Percentiles rank a stretch among this genome's conserved stretches.
Conservation (phyloP, 2,797 vertebrate genomes). For the Myotis daubentonii region DNA sequence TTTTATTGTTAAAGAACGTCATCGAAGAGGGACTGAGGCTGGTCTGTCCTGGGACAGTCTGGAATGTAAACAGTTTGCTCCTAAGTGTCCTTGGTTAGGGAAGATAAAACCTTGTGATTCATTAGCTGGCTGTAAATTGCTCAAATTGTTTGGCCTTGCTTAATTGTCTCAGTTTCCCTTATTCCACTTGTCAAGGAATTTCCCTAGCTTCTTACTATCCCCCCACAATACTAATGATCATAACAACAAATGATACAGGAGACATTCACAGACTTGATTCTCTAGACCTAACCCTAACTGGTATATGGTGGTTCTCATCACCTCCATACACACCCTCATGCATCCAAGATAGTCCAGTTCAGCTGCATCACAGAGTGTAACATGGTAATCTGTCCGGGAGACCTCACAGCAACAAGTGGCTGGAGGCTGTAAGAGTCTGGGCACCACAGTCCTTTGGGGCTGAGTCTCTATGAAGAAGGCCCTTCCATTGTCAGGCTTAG, state of each 20-base stretch:
- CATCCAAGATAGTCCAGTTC: conserved; percentile 50
- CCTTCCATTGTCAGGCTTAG: conserved; percentile 54
- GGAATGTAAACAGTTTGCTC: neutral
- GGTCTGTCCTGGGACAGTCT: neutral
- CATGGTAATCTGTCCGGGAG: neutral
- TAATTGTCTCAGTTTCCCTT: neutral
- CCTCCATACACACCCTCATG: conserved; percentile 3
- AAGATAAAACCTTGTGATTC: neutral
- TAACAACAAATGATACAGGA: conserved; percentile 72
- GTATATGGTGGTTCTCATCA: neutral
- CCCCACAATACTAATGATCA: conserved; percentile 54
- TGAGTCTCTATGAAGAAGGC: conserved; percentile 48
- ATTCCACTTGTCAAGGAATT: neutral
- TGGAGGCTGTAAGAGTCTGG: conserved; percentile 52
- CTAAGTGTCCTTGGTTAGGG: neutral
- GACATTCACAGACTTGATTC: conserved; percentile 72
- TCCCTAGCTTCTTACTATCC: neutral
- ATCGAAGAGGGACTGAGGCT: neutral
- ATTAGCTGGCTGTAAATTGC: neutral
- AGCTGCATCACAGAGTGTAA: conserved; percentile 49
- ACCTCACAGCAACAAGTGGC: conserved; percentile 64
- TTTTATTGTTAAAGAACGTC: neutral
- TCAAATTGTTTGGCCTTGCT: neutral
- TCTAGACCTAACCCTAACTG: conserved; percentile 76
- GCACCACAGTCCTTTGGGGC: conserved; percentile 39